Conservation (phyloP, 1,140 invertebrate species). For the Leptinotarsa lineolata region DNA sequence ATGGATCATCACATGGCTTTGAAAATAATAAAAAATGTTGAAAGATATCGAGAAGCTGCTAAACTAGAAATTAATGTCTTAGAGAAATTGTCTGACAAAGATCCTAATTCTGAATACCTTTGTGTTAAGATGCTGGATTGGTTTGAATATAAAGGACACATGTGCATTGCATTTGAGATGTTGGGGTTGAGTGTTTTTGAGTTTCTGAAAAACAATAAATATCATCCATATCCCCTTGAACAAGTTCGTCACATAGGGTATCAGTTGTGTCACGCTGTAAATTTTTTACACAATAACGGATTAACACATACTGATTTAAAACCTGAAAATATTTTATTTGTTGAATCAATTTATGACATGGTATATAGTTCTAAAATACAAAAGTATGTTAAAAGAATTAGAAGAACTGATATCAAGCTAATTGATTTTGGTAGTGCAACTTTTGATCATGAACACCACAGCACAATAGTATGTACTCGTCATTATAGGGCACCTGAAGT, state of each 20-base stretch:
- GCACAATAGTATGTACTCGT: constrained; percentile 97
- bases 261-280: constrained; percentile 95
- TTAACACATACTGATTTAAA: constrained; percentile 99
- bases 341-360: constrained; percentile 90
- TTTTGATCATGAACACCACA: constrained; percentile 99
- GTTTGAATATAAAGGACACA: constrained; percentile 99
- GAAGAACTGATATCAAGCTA: constrained; percentile 90
- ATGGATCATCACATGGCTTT: constrained; percentile 92
- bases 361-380: constrained; percentile 88
- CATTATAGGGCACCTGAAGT: constrained; percentile 99
- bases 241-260: constrained; percentile 97
- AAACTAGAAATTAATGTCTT: constrained; percentile 99
- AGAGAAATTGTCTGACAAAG: constrained; percentile 91
- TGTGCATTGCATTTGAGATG: constrained; percentile 99
- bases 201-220: constrained; percentile 99
- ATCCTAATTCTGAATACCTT: constrained; percentile 92
- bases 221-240: constrained; percentile 95
- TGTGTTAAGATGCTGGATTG: constrained; percentile 98
- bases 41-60: constrained; percentile 99
- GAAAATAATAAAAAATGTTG: constrained; percentile 99
- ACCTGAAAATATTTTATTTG: constrained; percentile 98
- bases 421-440: constrained; percentile 99
- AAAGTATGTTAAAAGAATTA: constrained; percentile 82
- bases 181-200: constrained; percentile 98
- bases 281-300: constrained; percentile 97